Base-by-base conservation (phyloP, 1,140 invertebrate genomes). In the Sitobion miscanthi region DNA sequence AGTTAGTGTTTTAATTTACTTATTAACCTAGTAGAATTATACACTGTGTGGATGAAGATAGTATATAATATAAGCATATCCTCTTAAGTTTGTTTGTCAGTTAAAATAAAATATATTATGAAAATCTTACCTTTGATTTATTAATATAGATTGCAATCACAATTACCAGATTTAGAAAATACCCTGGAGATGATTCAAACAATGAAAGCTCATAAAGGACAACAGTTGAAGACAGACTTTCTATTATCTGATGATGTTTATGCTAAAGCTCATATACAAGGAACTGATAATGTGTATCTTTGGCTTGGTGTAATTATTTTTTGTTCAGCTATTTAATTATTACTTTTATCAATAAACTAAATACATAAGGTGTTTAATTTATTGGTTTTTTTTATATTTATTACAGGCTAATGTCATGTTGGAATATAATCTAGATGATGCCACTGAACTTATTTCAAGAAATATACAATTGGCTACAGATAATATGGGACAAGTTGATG, bases 181-280 rank as follows among this genome's bases (percentile, higher is more conserved):
- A 98, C 98, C 17, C 95, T 99, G 94, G 97, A 98, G 95, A 99
- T 99, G 96, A 97, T 99, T 89, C 97, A 98, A 95, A 97, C 98
- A 95, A 95, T 99, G 93, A 97, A 98, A 95, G 96, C 96, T 52
- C 97, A 98, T 95, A 97, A 98, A 94, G 97, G 97, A 94, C 96
- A 88, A 95, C 96, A 97, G 94, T 96, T 98, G 94, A 97, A 98
- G 95, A 99, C 98, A 3, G 97, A 99, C 94, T 99, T 99, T 96
- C 96, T 99, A 94, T 95, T 99, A 11, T 99, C 98, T 93, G 99
- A 99, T 95, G 98, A 99, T 96, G 97, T 99, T 38, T 99, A 98
- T 96, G 97, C 98, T 14, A 99, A 98, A 95, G 97, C 97, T 95
- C 97, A 97, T 54, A 96, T 98, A 95, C 97, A 98, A 94, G 98